Evolutionary conservation across 2,888 invertebrate species (phyloP).

Genomic region (Nemurella pictetii): DNA sequence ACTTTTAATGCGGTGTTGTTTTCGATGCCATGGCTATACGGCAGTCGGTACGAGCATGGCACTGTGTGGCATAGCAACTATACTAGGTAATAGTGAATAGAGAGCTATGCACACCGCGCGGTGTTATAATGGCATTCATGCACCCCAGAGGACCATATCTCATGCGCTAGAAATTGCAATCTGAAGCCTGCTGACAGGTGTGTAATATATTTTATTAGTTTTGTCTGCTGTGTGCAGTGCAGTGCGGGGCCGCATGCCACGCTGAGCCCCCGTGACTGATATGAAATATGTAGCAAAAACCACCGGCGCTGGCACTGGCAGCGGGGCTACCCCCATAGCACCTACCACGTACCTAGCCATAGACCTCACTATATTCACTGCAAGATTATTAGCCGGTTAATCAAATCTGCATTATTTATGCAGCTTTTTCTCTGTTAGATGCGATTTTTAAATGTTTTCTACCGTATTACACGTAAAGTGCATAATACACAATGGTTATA

Average conservation of each 20-base stretch:
- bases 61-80: not conserved
- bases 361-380: not conserved
- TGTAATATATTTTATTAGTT: slow-evolving; percentile 40
- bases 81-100: not conserved
- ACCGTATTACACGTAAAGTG: not conserved
- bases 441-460: not conserved
- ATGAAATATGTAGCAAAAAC: slow-evolving; percentile 7
- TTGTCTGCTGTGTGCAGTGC: slow-evolving; percentile 28
- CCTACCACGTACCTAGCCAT: not conserved
- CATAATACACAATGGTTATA: not conserved
- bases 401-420: not conserved
- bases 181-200: slow-evolving; percentile 38
- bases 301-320: not conserved
- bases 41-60: too few species aligned
- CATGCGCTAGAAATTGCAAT: slow-evolving; percentile 38
- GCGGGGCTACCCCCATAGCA: not conserved
- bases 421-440: not conserved
- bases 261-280: not conserved
- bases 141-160: slow-evolving; percentile 37
- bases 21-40: not conserved
- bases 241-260: not conserved
- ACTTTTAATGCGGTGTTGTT: not conserved
- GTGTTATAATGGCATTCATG: slow-evolving; percentile 25
- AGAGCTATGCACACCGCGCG: not conserved
- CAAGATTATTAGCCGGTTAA: not conserved